These are phyloP conservation scores for Trichomycterus rosablanca DNA, from an alignment of 2,113 vertebrate genomes.

Conservation along the genomic window DNA sequence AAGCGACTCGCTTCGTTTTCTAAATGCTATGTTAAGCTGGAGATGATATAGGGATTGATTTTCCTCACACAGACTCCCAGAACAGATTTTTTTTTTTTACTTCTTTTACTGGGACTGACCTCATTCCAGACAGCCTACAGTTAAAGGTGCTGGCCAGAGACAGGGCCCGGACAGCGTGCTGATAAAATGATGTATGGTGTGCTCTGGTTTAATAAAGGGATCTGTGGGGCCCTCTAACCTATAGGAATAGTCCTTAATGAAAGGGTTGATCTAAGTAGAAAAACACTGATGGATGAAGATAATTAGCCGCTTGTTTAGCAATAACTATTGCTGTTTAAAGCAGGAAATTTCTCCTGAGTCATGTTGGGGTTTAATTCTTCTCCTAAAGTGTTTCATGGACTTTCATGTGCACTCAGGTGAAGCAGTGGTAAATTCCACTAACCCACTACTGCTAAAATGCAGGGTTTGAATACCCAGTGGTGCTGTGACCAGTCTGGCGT, in stretches of 20 bases:
- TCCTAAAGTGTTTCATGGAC: too few relatives aligned
- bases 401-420: too few relatives aligned
- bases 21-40: constrained; percentile 23
- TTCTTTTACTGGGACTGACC: constrained; percentile 3
- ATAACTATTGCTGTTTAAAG: too few relatives aligned
- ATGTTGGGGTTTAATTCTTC: too few relatives aligned
- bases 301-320: too few relatives aligned
- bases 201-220: constrained; percentile 2
- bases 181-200: not conserved
- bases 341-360: too few relatives aligned
- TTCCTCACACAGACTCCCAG: constrained; percentile 19
- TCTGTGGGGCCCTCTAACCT: constrained; percentile 7
- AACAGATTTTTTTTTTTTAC: constrained; percentile 33
- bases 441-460: too few relatives aligned
- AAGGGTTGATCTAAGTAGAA: too few relatives aligned
- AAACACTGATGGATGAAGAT: too few relatives aligned
- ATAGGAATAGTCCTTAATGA: not conserved
- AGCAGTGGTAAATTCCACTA: too few relatives aligned
- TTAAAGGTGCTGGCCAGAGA: constrained; percentile 35
- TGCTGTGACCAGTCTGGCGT: too few relatives aligned
- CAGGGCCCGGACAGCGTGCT: constrained; percentile 14
- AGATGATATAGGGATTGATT: constrained; percentile 7
- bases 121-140: constrained; percentile 16
- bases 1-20: constrained; percentile 27
- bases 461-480: too few relatives aligned